Evolutionary conservation across 2,888 invertebrate genomes (phyloP), one percentile per base, ranked within the genome.

Genomic region (Calliopum simillimum): DNA sequence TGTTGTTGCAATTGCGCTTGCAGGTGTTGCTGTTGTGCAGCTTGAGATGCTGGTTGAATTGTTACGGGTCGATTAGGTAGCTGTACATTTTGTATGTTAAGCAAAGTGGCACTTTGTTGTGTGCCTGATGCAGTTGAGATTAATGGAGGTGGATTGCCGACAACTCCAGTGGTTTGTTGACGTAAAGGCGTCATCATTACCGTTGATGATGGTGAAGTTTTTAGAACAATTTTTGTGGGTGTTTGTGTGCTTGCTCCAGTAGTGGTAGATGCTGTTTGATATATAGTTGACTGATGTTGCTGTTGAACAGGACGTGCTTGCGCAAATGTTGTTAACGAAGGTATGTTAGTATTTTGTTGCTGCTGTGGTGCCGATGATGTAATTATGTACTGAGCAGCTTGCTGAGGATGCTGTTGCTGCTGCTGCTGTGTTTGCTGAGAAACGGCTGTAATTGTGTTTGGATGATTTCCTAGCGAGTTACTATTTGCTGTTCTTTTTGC

Each of bases 61-160:
- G 85, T 86, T 3, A 86, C 85, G 13, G 84, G 84, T 3, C 85
- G 76, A 75, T 86, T 85, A 4, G 86, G 86, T 65, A 86, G 72
- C 75, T 85, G 85, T 16, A 86, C 85, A 73, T 86, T 86, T 71
- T 86, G 86, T 55, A 86, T 84, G 72, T 86, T 86, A 5, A 86
- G 78, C n/a, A 85, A 79, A 23, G 81, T 79, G 33, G 81, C 79
- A 23, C 82, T 79, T 67, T 85, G 86, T 19, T 76, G 75, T 2
- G 76, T 73, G 4, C 76, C 76, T 5, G 75, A 76, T 4, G 80
- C 75, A 13, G 81, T 77, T 21, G 81, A 76, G 0, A 86, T 84
- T 58, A 86, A 71, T 1, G 86, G 86, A 1, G 86, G 86, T 14
- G 86, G 86, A 12, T 86, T 86, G 78, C 85, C 85, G 43, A 74